Evolutionary conservation across 53 echinoderm and acorn worm genomes (phyloP).

Genomic region (Antedon mediterranea): DNA sequence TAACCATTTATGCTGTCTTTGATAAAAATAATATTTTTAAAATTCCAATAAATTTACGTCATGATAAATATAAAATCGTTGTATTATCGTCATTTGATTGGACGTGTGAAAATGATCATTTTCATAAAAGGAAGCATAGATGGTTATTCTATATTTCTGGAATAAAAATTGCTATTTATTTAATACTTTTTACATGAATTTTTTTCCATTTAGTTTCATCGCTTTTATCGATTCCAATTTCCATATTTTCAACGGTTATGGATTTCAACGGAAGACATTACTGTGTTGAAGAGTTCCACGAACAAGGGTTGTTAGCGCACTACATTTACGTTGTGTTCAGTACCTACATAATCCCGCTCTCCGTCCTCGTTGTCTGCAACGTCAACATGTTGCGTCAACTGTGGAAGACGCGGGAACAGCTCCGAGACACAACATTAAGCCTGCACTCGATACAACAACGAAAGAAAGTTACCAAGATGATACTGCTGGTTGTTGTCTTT

Average conservation of each 20-base stretch:
- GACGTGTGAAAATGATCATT: no score
- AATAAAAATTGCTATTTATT: no score
- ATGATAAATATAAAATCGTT: no score
- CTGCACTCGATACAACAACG: constrained; percentile 26
- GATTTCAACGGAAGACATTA: not conserved
- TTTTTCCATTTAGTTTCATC: constrained; percentile 48
- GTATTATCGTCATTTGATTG: no score
- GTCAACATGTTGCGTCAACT: constrained; percentile 77
- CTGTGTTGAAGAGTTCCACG: constrained; percentile 62
- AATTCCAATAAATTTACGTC: no score
- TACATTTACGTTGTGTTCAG: constrained; percentile 59
- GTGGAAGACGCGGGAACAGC: constrained; percentile 21
- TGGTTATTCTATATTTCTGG: no score
- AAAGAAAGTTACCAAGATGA: constrained; percentile 70
- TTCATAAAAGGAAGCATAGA: no score
- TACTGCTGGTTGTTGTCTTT: constrained; percentile 66
- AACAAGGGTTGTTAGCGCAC: constrained; percentile 6
- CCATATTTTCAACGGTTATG: constrained; percentile 8
- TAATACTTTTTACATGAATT: not conserved
- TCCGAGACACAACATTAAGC: not conserved
- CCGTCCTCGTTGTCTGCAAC: constrained; percentile 71
- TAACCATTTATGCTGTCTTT: no score
- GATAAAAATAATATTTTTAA: no score
- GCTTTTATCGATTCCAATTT: constrained; percentile 62
- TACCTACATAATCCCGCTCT: constrained; percentile 61